Evolutionary conservation across 2,888 invertebrate species (phyloP), one percentile per base, ranked within the genome.

Genomic region (Idaea dimidiata): DNA sequence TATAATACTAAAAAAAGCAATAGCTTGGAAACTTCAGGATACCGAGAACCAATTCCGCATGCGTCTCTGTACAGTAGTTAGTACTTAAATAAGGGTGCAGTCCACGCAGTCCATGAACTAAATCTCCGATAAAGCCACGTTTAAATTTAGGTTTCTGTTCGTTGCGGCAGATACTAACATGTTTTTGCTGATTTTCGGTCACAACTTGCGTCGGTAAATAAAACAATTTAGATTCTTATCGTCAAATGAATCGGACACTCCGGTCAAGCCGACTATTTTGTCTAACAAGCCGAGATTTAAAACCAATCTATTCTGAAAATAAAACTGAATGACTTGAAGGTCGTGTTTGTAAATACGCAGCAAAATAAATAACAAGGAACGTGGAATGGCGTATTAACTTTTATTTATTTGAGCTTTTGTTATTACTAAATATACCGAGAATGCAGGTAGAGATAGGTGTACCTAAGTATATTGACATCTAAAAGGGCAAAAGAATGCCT

Each of bases 281-380:
- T 43, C 43, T 43, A 43, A 43, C 43, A 43, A 43, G 43, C 43
- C 10, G 43, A 43, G 43, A 43, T 43, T 43, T 43, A 43, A 43
- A 43, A 24, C 14, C 43, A 43, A 43, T 43, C 43, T 43, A 43
- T 43, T 43, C 43, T 43, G 43, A 43, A 43, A 43, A 43, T 43
- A 43, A 43, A 43, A 43, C 43, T 43, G 43, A 43, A 43, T 43
- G 43, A 43, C 43, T 43, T 43, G 43, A 43, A 43, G 43, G 43
- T 43, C 43, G 43, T 43, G 43, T 43, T 43, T 43, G 43, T 43
- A 43, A 43, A 43, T 43, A 43, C 43, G 43, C 43, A 43, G 43
- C 43, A 43, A 43, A 43, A 43, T 14, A 43, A 43, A 43, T 43
- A 43, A 10, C 43, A 43, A 43, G 14, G 43, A 4, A 43, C 43